A percentile compares a stretch with the other conserved stretches of the same genome.
phyloP scores from a whole-genome alignment of 2,113 vertebrate genomes.

The Clarias batrachus region DNA sequence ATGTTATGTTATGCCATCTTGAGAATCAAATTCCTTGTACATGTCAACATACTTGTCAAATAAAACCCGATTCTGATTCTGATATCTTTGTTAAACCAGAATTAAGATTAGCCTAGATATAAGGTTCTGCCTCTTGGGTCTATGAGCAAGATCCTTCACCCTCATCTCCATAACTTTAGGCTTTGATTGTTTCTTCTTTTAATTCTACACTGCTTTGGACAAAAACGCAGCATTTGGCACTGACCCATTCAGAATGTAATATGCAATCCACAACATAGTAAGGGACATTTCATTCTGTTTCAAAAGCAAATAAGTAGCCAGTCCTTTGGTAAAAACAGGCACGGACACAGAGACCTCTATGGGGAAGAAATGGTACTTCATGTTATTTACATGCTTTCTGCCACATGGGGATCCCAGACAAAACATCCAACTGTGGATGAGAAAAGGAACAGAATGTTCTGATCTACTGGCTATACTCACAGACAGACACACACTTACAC shows the following conservation, averaged over 20 bases:
- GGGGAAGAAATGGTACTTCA: slow-evolving; percentile 38
- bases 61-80: no score
- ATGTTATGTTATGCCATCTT: no score
- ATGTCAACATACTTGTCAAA: no score
- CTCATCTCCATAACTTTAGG: background rate
- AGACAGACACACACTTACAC: background rate
- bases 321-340: background rate
- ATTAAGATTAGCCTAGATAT: no score
- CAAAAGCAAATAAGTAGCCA: background rate
- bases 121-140: no score
- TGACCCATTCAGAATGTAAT: background rate
- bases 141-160: background rate
- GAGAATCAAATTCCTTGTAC: no score
- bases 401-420: slow-evolving; percentile 12
- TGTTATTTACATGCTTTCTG: slow-evolving; percentile 47
- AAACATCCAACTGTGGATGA: background rate
- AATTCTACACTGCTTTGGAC: background rate
- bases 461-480: background rate
- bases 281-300: background rate
- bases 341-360: slow-evolving; percentile 33
- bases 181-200: background rate
- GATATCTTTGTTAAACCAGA: no score
- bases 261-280: background rate
- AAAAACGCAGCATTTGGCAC: background rate
- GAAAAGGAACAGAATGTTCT: slow-evolving; percentile 45